A percentile compares a stretch with the other conserved stretches of the same genome.
Evolutionary conservation across 2,888 invertebrate species (phyloP).

Genomic region (Caprella mutica): DNA sequence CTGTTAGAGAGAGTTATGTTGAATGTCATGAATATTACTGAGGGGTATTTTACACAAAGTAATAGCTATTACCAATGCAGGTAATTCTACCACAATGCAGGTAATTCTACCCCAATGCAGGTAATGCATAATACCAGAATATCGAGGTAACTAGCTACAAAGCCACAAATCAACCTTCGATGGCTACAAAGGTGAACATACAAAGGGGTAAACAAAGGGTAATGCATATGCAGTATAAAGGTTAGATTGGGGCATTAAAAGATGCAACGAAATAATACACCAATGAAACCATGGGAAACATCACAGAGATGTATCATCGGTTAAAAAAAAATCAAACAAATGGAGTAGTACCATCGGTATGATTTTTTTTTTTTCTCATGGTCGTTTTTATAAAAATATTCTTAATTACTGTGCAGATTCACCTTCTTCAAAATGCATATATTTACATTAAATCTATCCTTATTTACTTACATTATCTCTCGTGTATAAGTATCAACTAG

Average conservation of each 20-base stretch:
- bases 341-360: not conserved
- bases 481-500: too few relatives aligned
- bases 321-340: not conserved
- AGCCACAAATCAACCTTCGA: not conserved
- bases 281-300: not conserved
- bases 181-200: not conserved
- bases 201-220: too few relatives aligned
- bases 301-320: not conserved
- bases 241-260: too few relatives aligned
- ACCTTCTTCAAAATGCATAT: too few relatives aligned
- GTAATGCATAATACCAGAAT: not conserved
- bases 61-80: conserved; percentile 5
- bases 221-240: too few relatives aligned
- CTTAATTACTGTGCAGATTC: too few relatives aligned
- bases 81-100: conserved; percentile 4
- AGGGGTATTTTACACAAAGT: conserved; percentile 3
- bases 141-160: not conserved
- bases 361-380: not conserved
- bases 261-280: too few relatives aligned
- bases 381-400: too few relatives aligned
- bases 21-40: not conserved
- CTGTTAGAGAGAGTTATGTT: not conserved
- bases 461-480: too few relatives aligned
- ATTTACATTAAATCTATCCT: too few relatives aligned
- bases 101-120: not conserved